Evolutionary conservation across 2,113 vertebrate species (phyloP), one percentile per base, ranked within the genome.

Genomic region (Muscicapa adusta): DNA sequence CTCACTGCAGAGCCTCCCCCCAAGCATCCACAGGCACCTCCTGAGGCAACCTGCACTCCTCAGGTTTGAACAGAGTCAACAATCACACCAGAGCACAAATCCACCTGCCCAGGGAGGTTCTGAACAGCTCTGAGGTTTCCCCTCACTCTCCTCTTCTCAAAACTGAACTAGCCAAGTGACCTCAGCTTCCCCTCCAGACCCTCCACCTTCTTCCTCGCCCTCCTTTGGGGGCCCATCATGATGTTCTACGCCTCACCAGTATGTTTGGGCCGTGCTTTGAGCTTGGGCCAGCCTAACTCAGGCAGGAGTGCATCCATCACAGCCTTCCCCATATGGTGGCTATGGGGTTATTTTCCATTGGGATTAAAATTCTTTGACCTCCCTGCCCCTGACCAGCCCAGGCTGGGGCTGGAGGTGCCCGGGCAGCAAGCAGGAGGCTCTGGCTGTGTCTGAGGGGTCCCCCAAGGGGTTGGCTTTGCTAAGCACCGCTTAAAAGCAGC

Each of bases 401-500:
- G 0, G 7, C 26, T 10, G 2, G 56, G 62, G 50, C 3, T 83
- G 74, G 38, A 34, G 50, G 63, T 50, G 34, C 34, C 82, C 14
- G 8, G 54, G 74, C 72, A 62, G 34, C 0, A 0, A 50, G 54
- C 4, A 0, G 63, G 60, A 89, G 57, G 48, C 68, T 89, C 89
- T 66, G 88, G 47, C 43, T 67, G 53, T 61, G 73, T 36, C 88
- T 88, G 9, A 2, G 10, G 40, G 6, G 4, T 36, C 24, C 16
- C 91, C 85, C 23, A 40, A 91, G 88, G 88, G 50, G 47, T 3
- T 89, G 61, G 54, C 74, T 33, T 33, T 72, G n/a, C 89, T 77
- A 29, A 95, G 60, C 79, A 73, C 72, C 43, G 7, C 74, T 84
- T 68, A 80, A 93, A 97, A 65, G 86, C 62, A 24, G 85, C 8